Evolutionary conservation across 1,140 invertebrate genomes (phyloP).

Genomic region (Lordiphosa mommai): DNA sequence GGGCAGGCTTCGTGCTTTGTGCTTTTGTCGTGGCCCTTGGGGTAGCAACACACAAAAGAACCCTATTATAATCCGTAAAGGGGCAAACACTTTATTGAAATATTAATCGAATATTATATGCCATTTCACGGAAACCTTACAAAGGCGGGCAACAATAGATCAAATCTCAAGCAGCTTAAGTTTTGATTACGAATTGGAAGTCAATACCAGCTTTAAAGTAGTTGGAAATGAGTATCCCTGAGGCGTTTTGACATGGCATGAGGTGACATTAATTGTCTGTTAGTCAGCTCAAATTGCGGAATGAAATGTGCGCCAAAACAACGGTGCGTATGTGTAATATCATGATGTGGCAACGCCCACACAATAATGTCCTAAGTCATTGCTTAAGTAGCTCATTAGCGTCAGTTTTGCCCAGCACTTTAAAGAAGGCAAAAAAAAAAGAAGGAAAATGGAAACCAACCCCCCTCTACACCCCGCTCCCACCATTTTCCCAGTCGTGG

Average conservation of each 20-base stretch:
- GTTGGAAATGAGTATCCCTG: conserved; percentile 13
- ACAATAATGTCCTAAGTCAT: conserved; percentile 71
- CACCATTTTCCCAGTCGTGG: conserved; percentile 29
- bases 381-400: conserved; percentile 75
- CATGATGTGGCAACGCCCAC: conserved; percentile 47
- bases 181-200: conserved; percentile 5
- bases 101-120: conserved; percentile 73
- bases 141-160: conserved; percentile 26
- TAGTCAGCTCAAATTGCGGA: conserved; percentile 4
- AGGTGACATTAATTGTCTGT: neutral
- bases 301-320: conserved; percentile 14
- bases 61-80: conserved; percentile 62
- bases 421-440: conserved; percentile 37
- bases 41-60: conserved; percentile 51
- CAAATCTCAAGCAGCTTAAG: conserved; percentile 18
- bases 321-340: conserved; percentile 62
- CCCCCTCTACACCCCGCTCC: neutral
- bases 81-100: conserved; percentile 67
- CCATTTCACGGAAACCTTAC: conserved; percentile 39
- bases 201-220: conserved; percentile 27
- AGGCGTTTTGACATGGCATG: neutral
- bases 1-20: conserved; percentile 16
- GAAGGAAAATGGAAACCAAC: neutral
- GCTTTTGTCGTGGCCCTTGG: conserved; percentile 26
- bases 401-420: conserved; percentile 51